A percentile compares a stretch with the other conserved stretches of the same genome.
Evolutionary conservation across 1,140 invertebrate genomes (phyloP).

Genomic region (Oryctes rhinoceros): DNA sequence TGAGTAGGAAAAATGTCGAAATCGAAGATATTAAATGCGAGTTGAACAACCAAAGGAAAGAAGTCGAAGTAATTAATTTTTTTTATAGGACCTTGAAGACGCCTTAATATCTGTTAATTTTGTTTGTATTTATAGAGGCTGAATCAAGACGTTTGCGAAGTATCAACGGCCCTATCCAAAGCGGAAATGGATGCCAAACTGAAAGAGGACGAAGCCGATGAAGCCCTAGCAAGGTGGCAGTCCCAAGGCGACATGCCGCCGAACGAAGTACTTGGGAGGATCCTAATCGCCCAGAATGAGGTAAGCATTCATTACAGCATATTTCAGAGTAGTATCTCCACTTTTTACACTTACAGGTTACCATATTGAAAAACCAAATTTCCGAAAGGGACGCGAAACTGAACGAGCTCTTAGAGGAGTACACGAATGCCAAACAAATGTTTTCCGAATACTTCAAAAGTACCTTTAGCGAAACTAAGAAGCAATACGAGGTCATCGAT

Average conservation of each 20-base stretch:
- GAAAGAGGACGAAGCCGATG: conserved; percentile 57
- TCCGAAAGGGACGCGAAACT: conserved; percentile 60
- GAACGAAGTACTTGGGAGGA: conserved; percentile 54
- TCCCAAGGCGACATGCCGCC: conserved; percentile 57
- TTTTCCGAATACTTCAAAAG: conserved; percentile 61
- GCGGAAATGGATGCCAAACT: conserved; percentile 55
- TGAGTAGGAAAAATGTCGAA: conserved; percentile 64
- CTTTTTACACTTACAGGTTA: conserved; percentile 51
- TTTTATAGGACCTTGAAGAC: not conserved
- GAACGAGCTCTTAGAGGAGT: conserved; percentile 59
- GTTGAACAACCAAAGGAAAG: conserved; percentile 63
- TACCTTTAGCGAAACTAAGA: conserved; percentile 60
- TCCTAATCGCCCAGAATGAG: conserved; percentile 57
- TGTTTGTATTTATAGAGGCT: conserved; percentile 58
- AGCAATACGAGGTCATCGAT: conserved; percentile 63
- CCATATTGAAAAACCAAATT: conserved; percentile 57
- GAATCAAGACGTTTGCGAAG: conserved; percentile 65
- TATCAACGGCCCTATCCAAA: conserved; percentile 64
- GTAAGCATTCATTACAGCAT: conserved; percentile 46
- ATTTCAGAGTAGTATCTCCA: conserved; percentile 26
- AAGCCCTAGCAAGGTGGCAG: conserved; percentile 56
- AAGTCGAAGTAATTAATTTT: conserved; percentile 60
- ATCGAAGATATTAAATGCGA: conserved; percentile 63
- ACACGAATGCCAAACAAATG: conserved; percentile 56
- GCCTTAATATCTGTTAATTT: not conserved